Conservation (phyloP, 2,888 invertebrate genomes). For the Philereme vetulata region DNA sequence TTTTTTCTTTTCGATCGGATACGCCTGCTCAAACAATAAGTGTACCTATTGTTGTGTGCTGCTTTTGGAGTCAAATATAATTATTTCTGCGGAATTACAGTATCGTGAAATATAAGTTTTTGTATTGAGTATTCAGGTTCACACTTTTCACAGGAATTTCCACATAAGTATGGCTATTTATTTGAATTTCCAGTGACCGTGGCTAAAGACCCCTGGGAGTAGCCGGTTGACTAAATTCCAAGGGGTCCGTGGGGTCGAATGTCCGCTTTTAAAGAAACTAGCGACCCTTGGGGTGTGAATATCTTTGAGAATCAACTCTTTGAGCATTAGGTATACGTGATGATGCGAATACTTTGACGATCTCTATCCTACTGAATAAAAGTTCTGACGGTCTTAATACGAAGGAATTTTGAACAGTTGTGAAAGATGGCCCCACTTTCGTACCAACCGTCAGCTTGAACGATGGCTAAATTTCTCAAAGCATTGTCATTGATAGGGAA, state of each 20-base stretch:
- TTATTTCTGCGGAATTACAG: neutral
- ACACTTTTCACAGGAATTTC: conserved; percentile 14
- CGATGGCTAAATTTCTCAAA: too few relatives aligned
- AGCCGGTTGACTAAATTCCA: conserved; percentile 76
- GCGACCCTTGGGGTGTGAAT: conserved; percentile 74
- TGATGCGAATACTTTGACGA: conserved; percentile 2
- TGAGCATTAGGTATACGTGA: conserved; percentile 27
- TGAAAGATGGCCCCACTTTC: too few relatives aligned
- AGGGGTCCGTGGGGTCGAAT: conserved; percentile 70
- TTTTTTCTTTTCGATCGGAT: too few relatives aligned
- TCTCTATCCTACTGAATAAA: neutral
- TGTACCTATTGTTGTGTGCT: too few relatives aligned
- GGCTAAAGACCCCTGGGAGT: conserved; percentile 64
- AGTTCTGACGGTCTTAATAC: too few relatives aligned
- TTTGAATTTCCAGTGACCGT: conserved; percentile 73
- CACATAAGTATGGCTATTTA: conserved; percentile 46
- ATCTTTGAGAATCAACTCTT: conserved; percentile 60
- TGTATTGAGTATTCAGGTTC: neutral
- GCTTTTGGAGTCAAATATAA: neutral
- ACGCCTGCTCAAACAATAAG: too few relatives aligned
- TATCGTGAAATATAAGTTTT: neutral
- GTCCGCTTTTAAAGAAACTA: conserved; percentile 75
- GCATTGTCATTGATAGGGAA: too few relatives aligned
- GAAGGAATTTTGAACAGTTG: neutral
- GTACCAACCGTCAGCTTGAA: too few relatives aligned